Percentiles rank a stretch among this genome's conserved stretches.
phyloP scores from a whole-genome alignment of 2,113 vertebrate genomes.

The Aptenodytes forsteri region DNA sequence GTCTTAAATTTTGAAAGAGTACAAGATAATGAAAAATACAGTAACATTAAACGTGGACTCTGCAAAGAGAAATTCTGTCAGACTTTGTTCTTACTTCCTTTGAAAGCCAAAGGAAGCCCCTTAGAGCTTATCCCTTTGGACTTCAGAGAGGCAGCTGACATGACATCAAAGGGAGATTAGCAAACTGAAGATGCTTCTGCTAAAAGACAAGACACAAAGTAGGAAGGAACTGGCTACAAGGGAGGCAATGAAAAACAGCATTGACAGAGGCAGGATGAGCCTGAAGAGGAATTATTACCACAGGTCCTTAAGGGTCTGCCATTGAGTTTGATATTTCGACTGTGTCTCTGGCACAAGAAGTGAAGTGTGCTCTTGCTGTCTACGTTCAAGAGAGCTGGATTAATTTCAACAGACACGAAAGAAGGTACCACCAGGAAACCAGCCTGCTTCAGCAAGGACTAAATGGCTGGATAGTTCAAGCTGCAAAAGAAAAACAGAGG shows the following conservation, averaged over 20 bases:
- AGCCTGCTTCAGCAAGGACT: not conserved
- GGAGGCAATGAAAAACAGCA: not conserved
- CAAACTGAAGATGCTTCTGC: not conserved
- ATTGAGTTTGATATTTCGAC: not conserved
- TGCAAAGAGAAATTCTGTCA: not conserved
- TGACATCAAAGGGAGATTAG: constrained; percentile 10
- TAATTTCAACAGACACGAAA: not conserved
- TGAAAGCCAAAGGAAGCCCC: constrained; percentile 7
- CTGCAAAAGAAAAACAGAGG: not conserved
- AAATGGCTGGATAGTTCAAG: not conserved
- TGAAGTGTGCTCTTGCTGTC: not conserved
- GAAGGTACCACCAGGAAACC: not conserved
- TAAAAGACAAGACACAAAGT: not conserved
- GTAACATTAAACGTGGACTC: not conserved
- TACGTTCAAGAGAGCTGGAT: not conserved
- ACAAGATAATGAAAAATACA: not conserved
- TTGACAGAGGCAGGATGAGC: not conserved
- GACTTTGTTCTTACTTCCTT: constrained; percentile 13
- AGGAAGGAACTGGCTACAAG: not conserved
- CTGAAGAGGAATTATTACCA: not conserved
- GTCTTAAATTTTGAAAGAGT: not conserved
- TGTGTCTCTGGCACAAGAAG: not conserved
- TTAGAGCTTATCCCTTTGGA: constrained; percentile 8
- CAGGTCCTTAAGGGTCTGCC: not conserved
- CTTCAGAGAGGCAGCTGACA: not conserved